phyloP scores from a whole-genome alignment of 2,113 vertebrate species.

The Nothobranchius kuhntae region DNA sequence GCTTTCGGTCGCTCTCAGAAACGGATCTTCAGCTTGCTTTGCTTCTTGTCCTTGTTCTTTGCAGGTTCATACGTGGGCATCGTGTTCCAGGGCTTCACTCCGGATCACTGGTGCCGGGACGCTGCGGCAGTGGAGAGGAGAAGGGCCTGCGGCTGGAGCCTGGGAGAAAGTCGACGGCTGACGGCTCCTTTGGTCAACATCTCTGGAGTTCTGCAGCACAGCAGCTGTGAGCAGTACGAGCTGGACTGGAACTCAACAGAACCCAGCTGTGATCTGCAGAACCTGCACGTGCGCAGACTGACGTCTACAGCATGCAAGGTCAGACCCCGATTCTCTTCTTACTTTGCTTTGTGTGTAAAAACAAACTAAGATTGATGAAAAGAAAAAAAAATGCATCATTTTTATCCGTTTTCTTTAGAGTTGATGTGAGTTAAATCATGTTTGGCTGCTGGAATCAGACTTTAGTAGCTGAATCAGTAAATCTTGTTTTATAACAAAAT shows the following conservation, averaged over 20 bases:
- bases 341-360: too few relatives aligned
- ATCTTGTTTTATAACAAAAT: too few relatives aligned
- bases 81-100: conserved; percentile 90
- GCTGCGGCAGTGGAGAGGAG: conserved; percentile 73
- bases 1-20: conserved; percentile 90
- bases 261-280: conserved; percentile 64
- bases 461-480: too few relatives aligned
- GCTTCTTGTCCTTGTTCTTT: conserved; percentile 87
- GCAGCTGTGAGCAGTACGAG: conserved; percentile 78
- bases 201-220: conserved; percentile 34
- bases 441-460: too few relatives aligned
- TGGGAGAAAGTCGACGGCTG: conserved; percentile 72
- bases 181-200: conserved; percentile 61
- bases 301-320: conserved; percentile 46
- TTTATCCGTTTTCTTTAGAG: too few relatives aligned
- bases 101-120: conserved; percentile 86
- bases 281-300: conserved; percentile 59
- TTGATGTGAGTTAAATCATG: too few relatives aligned
- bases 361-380: too few relatives aligned
- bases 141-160: conserved; percentile 82
- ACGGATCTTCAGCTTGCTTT: conserved; percentile 86
- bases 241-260: conserved; percentile 77
- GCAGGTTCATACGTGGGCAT: conserved; percentile 88
- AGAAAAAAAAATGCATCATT: too few relatives aligned
- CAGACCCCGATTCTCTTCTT: background rate